Evolutionary conservation across 2,113 vertebrate species (phyloP), one percentile per base, ranked within the genome.

Genomic region (Micromys minutus): DNA sequence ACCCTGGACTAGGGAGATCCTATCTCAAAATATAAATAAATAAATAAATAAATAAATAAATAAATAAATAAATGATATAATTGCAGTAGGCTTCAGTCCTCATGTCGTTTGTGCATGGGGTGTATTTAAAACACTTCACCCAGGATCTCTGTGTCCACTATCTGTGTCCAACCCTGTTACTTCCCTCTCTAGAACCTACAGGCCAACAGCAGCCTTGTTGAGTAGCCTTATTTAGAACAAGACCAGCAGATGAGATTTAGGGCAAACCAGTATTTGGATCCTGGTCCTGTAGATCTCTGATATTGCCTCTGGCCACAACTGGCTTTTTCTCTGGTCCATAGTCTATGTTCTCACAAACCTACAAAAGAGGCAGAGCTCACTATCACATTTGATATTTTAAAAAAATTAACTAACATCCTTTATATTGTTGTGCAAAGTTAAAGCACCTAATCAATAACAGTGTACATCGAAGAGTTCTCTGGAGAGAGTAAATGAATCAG

Each of bases 31-130:
- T 63, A 19, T 42, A 61, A 12, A 59, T 22, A 39, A 29, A 42
- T 31, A 50, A 13, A 50, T 16, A 50, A 31, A 57, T 57, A 57
- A 9, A 79, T 29, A 26, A 29, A 84, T 57, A 39, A 24, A 39
- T 29, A 50, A 36, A 55, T 5, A n/a, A 59, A 81, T n/a, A 36
- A 57, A 87, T 22, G 15, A 24, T 31, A 5, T 22, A 47, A 1
- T 59, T 67, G 34, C 22, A 29, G 12, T n/a, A 26, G 7, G 11
- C 21, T 0, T 76, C 7, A 15, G 7, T 34, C 88, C 61, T 29
- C 6, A 47, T 5, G 0, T n/a, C 21, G 21, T 12, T 11, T 24
- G 0, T 10, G 2, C 3, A 0, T 1, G 4, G 15, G 63, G 17
- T 42, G 11, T n/a, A 11, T 47, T 80, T 36, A 63, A 19, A 13